Conservation (phyloP, 1,140 invertebrate species). For the Argopecten irradians region DNA sequence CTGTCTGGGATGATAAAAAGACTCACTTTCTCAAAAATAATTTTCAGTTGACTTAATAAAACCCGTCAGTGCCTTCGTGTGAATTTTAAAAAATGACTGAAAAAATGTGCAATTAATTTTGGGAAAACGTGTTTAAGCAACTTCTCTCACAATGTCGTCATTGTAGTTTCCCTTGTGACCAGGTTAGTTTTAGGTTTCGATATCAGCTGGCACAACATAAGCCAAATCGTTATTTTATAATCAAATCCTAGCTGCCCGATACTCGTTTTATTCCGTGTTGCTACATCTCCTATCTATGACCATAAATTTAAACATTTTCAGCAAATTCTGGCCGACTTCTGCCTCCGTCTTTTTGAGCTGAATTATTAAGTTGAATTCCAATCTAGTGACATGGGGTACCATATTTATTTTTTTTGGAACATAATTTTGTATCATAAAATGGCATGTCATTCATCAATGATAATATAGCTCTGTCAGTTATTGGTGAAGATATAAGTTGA, state of each 20-base stretch:
- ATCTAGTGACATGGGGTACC: background rate
- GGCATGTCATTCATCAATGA: background rate
- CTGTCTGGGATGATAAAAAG: too few relatives aligned
- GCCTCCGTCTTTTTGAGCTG: background rate
- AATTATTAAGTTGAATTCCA: background rate
- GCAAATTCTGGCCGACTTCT: background rate
- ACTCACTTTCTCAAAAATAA: too few relatives aligned
- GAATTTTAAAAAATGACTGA: too few relatives aligned
- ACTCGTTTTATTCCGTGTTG: background rate
- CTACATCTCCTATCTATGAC: background rate
- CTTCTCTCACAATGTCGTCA: background rate
- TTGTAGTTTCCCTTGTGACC: background rate
- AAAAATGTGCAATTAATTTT: too few relatives aligned
- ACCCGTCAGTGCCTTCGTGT: too few relatives aligned
- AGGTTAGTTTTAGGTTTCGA: background rate
- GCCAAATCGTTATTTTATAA: background rate
- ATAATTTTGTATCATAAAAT: constrained; percentile 19
- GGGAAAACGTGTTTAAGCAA: too few relatives aligned
- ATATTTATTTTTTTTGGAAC: background rate
- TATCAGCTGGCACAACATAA: background rate
- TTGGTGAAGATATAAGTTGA: background rate
- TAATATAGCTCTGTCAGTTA: background rate
- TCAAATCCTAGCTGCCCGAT: background rate
- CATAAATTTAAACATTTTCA: background rate
- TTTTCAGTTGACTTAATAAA: too few relatives aligned